Conservation (phyloP, 1,140 invertebrate species). For the Coelopa frigida region DNA sequence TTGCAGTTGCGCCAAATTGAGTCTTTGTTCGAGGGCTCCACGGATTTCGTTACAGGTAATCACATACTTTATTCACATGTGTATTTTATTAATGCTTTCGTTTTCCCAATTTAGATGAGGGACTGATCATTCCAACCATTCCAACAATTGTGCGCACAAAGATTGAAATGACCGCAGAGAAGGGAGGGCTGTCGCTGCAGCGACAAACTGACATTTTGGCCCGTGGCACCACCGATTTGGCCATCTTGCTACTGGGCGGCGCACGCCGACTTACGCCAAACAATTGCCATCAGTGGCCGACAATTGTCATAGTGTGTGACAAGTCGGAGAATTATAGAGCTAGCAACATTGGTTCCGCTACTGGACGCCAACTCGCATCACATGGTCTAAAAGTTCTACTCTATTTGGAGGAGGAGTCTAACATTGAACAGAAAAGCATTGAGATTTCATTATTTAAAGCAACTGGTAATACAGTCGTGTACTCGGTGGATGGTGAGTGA, state of each 20-base stretch:
- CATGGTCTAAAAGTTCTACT: constrained; percentile 71
- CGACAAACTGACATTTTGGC: constrained; percentile 67
- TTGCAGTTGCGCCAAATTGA: constrained; percentile 62
- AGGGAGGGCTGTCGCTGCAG: constrained; percentile 59
- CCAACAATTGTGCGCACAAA: constrained; percentile 57
- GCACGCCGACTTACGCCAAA: constrained; percentile 66
- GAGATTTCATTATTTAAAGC: constrained; percentile 43
- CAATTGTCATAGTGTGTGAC: constrained; percentile 66
- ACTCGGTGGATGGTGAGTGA: constrained; percentile 33
- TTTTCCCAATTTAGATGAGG: constrained; percentile 50
- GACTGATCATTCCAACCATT: constrained; percentile 71
- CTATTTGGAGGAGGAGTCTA: constrained; percentile 51
- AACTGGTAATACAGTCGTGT: constrained; percentile 34
- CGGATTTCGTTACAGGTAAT: constrained; percentile 66
- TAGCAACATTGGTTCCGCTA: constrained; percentile 67
- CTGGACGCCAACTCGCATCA: constrained; percentile 72
- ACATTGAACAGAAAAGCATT: constrained; percentile 42
- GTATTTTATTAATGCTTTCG: background rate
- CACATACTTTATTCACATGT: constrained; percentile 20
- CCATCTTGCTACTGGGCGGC: constrained; percentile 69
- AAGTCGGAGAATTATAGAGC: constrained; percentile 24
- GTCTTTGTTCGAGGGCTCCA: constrained; percentile 50
- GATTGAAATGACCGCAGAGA: constrained; percentile 59
- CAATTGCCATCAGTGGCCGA: constrained; percentile 74
- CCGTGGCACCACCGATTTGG: constrained; percentile 69